Conservation (phyloP, 2,113 vertebrate species). For the chimpanzee (Pan troglodytes) region DNA sequence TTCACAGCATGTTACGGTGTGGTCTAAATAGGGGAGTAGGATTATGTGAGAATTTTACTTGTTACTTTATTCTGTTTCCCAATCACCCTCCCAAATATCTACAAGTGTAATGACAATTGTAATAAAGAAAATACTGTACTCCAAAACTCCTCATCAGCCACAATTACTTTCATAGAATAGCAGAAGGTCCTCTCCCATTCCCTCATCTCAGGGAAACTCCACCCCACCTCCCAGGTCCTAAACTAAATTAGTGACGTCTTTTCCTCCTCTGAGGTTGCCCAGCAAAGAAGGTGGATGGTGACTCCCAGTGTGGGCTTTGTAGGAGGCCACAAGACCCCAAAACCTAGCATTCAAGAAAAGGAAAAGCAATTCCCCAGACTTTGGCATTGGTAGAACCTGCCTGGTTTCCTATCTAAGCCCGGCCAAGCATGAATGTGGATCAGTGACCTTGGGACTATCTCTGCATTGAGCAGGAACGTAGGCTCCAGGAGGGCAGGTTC, state of each 20-base stretch:
- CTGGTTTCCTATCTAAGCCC: background rate
- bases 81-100: background rate
- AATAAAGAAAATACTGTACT: background rate
- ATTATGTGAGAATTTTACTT: background rate
- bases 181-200: background rate
- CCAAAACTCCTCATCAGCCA: background rate
- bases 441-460: background rate
- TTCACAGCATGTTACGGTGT: background rate
- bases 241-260: background rate
- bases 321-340: background rate
- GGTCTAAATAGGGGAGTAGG: background rate
- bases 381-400: background rate
- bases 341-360: background rate
- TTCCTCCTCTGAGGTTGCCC: background rate
- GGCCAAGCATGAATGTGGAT: background rate
- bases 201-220: background rate
- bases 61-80: background rate
- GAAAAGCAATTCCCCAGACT: background rate
- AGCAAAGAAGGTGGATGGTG: background rate
- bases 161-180: fast-evolving
- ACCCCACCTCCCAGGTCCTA: background rate
- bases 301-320: fast-evolving
- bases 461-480: background rate
- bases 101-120: background rate
- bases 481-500: background rate